phyloP scores from a whole-genome alignment of 2,113 vertebrate genomes.

The Phrynosoma blainvillii region DNA sequence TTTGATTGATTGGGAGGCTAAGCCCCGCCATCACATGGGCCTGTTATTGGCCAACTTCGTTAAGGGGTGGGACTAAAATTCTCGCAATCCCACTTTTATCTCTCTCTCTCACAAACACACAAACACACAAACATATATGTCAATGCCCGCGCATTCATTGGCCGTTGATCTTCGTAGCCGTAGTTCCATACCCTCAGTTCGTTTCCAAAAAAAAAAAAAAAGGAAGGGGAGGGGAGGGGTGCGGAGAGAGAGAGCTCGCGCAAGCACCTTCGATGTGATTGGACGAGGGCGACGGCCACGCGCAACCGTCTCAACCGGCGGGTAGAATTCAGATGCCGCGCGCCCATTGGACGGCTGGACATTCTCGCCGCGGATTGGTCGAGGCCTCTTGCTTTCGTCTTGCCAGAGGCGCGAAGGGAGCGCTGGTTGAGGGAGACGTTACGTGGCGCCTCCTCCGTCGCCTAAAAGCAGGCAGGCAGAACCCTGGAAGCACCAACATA shows the following conservation, averaged over 20 bases:
- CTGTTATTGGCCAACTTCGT: background rate
- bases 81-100: background rate
- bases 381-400: background rate
- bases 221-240: background rate
- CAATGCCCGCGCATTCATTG: conserved; percentile 20
- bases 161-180: conserved; percentile 37
- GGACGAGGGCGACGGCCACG: background rate
- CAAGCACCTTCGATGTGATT: conserved; percentile 18
- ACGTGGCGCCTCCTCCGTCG: too few relatives aligned
- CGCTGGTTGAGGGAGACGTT: too few relatives aligned
- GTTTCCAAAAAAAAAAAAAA: conserved; percentile 24
- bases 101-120: background rate
- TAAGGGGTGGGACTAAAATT: rapidly evolving
- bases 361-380: background rate
- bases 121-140: too few relatives aligned
- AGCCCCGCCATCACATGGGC: background rate
- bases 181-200: background rate
- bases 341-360: background rate
- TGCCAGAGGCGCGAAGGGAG: background rate
- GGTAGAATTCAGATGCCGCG: too few relatives aligned
- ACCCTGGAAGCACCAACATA: too few relatives aligned
- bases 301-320: conserved; percentile 1
- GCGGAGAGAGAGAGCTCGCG: background rate
- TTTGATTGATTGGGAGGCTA: background rate
- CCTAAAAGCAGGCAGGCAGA: too few relatives aligned